Conservation (phyloP, 2,797 vertebrate species). For the Lindbergichthys nudifrons region DNA sequence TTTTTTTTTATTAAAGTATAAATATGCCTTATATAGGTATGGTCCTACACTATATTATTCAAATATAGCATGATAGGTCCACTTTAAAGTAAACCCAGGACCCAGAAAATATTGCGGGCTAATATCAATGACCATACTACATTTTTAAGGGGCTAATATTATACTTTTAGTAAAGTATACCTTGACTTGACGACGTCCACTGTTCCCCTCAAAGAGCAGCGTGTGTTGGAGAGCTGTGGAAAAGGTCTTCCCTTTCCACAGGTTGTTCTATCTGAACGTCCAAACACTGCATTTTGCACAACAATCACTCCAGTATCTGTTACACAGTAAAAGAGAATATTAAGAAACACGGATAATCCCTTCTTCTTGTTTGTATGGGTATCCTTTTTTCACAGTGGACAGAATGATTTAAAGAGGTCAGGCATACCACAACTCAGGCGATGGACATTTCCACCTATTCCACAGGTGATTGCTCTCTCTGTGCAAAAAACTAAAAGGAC, state of each 20-base stretch:
- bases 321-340: background rate
- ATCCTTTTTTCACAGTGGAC: background rate
- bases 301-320: constrained; percentile 49
- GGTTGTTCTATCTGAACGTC: constrained; percentile 23
- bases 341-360: background rate
- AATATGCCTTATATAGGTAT: too few species aligned
- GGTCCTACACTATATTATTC: too few species aligned
- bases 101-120: too few species aligned
- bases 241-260: constrained; percentile 2
- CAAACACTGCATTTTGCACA: constrained; percentile 35
- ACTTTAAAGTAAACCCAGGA: too few species aligned
- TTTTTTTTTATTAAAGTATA: too few species aligned
- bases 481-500: constrained; percentile 6
- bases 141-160: too few species aligned
- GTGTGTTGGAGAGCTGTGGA: constrained; percentile 7
- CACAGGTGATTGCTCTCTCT: constrained; percentile 14
- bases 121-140: too few species aligned
- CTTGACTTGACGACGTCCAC: background rate
- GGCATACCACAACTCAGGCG: constrained; percentile 36
- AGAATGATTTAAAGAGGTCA: background rate
- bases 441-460: background rate
- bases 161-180: constrained; percentile 8
- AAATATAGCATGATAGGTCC: too few species aligned
- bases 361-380: background rate
- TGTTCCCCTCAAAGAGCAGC: constrained; percentile 10